Evolutionary conservation across 2,113 vertebrate species (phyloP).

Genomic region (Artemisiospiza belli): DNA sequence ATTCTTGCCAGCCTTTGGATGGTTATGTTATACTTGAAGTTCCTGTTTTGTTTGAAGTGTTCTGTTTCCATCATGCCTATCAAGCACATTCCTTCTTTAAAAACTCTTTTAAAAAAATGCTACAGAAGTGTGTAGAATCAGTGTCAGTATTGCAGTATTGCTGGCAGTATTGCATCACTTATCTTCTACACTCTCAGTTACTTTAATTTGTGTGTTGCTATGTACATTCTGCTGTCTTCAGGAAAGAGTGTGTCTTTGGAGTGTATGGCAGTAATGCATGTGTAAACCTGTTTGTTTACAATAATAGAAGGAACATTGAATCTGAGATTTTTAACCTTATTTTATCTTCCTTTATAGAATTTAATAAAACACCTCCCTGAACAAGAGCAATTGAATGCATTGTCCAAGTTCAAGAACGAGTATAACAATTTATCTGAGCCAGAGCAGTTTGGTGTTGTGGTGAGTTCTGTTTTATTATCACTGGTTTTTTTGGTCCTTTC

Average conservation of each 20-base stretch:
- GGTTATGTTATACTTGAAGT: background rate
- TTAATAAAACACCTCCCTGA: conserved; percentile 92
- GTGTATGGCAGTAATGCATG: background rate
- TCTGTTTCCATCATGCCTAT: background rate
- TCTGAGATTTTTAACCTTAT: background rate
- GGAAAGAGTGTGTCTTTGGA: background rate
- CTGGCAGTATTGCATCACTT: background rate
- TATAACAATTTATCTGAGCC: conserved; percentile 90
- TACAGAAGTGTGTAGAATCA: background rate
- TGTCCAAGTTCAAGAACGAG: conserved; percentile 86
- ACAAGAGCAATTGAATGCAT: conserved; percentile 86
- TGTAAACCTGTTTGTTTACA: background rate
- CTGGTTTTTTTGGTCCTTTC: background rate
- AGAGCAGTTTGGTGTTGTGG: conserved; percentile 95
- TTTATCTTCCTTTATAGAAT: conserved; percentile 69
- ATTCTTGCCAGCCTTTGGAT: background rate
- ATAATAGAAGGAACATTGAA: background rate
- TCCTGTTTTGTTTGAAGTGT: background rate
- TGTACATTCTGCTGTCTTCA: background rate
- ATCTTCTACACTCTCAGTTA: background rate
- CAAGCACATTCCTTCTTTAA: background rate
- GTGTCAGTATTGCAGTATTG: background rate
- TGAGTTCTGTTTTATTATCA: conserved; percentile 72
- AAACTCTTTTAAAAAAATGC: background rate
- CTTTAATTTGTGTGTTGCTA: background rate